A percentile compares a stretch with the other conserved stretches of the same genome.
These are phyloP conservation scores for Ceratothoa steindachneri DNA, from an alignment of 2,888 invertebrate genomes.

Conservation along the genomic window DNA sequence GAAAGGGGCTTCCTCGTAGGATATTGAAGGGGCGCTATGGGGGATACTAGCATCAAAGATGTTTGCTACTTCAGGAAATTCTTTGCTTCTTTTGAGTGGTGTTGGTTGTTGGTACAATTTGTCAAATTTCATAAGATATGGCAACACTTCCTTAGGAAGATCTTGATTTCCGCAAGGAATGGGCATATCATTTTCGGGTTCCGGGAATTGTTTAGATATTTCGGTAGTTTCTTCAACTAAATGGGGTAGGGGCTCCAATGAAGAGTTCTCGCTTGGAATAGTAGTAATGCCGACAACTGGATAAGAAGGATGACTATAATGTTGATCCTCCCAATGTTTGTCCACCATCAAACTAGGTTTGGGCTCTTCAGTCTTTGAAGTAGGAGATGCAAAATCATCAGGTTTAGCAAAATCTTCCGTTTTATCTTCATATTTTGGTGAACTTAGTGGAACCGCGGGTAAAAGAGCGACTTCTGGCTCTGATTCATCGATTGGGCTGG, in stretches of 20 bases:
- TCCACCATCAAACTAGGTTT: background rate
- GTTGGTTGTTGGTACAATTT: background rate
- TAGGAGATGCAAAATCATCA: background rate
- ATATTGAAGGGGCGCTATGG: background rate
- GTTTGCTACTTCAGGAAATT: background rate
- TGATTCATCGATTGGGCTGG: background rate
- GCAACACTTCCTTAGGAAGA: background rate
- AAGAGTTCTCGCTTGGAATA: background rate
- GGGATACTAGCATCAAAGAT: background rate
- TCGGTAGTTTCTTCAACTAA: background rate
- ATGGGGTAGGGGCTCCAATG: background rate
- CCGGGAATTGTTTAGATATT: background rate
- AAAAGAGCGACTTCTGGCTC: background rate
- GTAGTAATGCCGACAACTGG: background rate
- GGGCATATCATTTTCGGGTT: background rate
- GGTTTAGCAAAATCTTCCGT: background rate
- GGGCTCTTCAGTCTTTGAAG: background rate
- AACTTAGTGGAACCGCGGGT: background rate
- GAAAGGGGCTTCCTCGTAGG: background rate
- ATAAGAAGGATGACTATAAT: background rate
- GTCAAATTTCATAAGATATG: background rate
- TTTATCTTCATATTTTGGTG: background rate
- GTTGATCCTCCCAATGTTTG: background rate
- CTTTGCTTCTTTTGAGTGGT: background rate
- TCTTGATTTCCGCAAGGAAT: background rate